Base-by-base conservation (phyloP, 2,888 invertebrate genomes). In the Chrysodeixis includens region DNA sequence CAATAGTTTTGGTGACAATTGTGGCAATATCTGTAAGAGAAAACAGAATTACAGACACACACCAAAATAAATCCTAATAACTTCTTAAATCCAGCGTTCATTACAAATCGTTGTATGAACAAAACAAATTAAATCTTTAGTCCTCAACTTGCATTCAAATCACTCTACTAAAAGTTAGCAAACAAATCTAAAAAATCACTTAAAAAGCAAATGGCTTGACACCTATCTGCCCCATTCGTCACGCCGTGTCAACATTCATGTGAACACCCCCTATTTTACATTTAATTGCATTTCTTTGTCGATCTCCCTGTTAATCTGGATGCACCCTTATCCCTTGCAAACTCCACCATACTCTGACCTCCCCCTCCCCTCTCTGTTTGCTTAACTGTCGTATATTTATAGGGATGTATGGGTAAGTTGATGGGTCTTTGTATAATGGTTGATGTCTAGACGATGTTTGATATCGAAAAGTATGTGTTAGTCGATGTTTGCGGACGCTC, bases 201-300 rank as follows among this genome's bases (percentile, higher is more conserved):
- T 81, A 83, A 85, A 85, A 83, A 70, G 76, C 18, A 60, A 88
- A 84, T 83, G 77, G 83, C 83, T 82, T 84, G 86, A 85, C 87
- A 89, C 86, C 88, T 86, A 87, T 88, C 88, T 81, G 78, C 90
- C 88, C 90, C 83, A 92, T 93, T 92, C 92, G 94, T 92, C 93
- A 92, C 92, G 87, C 77, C 88, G 79, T 89, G 93, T 94, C 93
- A 94, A 93, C 92, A 93, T 74, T 90, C 91, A 92, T 93, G 93
- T 93, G 92, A 90, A 88, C 89, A 89, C 85, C 90, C 94, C 94
- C 91, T 94, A 93, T 92, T 95, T 94, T 94, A 93, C 93, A 95
- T 95, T 94, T 94, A 95, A 95, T 95, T 95, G 93, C 94, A 94
- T 95, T 94, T 94, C 94, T 95, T 94, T 94, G 94, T 94, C 90